A percentile compares a stretch with the other conserved stretches of the same genome.
Conservation (phyloP, 2,797 vertebrate species). For the Diplodus puntazzo region DNA sequence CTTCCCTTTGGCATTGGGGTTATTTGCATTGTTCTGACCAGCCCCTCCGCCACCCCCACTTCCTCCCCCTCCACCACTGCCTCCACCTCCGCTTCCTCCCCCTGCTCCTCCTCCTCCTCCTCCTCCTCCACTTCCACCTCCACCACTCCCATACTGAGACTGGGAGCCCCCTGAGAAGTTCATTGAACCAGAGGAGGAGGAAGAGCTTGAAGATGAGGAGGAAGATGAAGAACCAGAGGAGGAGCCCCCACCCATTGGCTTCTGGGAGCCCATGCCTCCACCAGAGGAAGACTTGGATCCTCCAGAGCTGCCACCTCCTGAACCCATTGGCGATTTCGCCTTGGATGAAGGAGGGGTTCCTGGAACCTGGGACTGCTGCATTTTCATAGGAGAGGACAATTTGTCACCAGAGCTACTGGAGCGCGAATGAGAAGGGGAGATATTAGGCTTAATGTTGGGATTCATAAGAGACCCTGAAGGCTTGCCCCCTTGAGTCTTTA, state of each 20-base stretch:
- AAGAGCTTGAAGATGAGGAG: slow-evolving; percentile 81
- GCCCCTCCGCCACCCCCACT: slow-evolving; percentile 55
- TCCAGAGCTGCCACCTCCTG: slow-evolving; percentile 89
- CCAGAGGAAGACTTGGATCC: slow-evolving; percentile 93
- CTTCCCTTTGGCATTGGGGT: slow-evolving; percentile 94
- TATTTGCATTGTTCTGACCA: slow-evolving; percentile 83
- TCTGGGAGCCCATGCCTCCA: slow-evolving; percentile 92
- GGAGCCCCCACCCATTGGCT: slow-evolving; percentile 89
- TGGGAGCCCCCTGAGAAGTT: slow-evolving; percentile 85
- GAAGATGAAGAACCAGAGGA: slow-evolving; percentile 82
- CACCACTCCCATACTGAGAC: slow-evolving; percentile 83
- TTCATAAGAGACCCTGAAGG: slow-evolving; percentile 96
- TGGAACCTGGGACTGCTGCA: slow-evolving; percentile 90
- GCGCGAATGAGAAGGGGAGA: slow-evolving; percentile 98
- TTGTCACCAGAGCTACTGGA: slow-evolving; percentile 93
- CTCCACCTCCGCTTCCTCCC: slow-evolving; percentile 40
- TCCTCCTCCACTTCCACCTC: slow-evolving; percentile 66
- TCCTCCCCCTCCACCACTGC: slow-evolving; percentile 25
- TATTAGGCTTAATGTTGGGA: slow-evolving; percentile 96
- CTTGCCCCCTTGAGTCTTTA: slow-evolving; percentile 96
- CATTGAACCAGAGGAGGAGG: slow-evolving; percentile 82
- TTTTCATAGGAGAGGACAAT: slow-evolving; percentile 96
- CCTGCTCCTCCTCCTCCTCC: slow-evolving; percentile 42
- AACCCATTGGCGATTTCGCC: slow-evolving; percentile 97
- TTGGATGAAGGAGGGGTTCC: slow-evolving; percentile 97